Percentiles rank a stretch among this genome's conserved stretches.
Evolutionary conservation across 2,888 invertebrate species (phyloP).

Genomic region (Philereme transversata): DNA sequence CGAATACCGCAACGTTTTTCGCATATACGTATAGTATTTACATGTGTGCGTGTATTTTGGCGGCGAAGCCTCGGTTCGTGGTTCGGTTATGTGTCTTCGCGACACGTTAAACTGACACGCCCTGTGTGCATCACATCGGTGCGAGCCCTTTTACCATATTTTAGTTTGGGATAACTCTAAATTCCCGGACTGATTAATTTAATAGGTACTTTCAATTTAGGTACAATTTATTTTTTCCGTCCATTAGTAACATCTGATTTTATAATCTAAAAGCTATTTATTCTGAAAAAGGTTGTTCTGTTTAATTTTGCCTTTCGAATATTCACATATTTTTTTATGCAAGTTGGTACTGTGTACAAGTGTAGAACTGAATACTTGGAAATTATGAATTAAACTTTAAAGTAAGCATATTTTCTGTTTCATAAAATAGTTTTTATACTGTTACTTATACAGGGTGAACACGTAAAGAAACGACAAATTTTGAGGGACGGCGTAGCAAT

Average conservation of each 20-base stretch:
- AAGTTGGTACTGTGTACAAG: too few relatives aligned
- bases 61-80: slow-evolving; percentile 54
- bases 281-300: slow-evolving; percentile 8
- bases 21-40: slow-evolving; percentile 62
- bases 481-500: too few relatives aligned
- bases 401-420: too few relatives aligned
- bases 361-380: too few relatives aligned
- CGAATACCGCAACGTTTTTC: slow-evolving; percentile 81
- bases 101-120: slow-evolving; percentile 50
- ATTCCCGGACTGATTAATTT: slow-evolving; percentile 27
- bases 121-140: slow-evolving; percentile 38
- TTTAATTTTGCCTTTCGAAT: neutral
- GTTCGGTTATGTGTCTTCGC: slow-evolving; percentile 42
- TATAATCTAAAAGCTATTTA: slow-evolving; percentile 10
- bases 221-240: too few relatives aligned
- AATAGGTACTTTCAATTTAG: slow-evolving; percentile 24
- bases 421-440: too few relatives aligned
- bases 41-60: slow-evolving; percentile 71
- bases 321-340: neutral
- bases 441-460: too few relatives aligned
- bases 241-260: slow-evolving; percentile 29
- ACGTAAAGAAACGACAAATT: too few relatives aligned
- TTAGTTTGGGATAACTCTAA: slow-evolving; percentile 43
- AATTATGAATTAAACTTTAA: too few relatives aligned
- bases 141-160: slow-evolving; percentile 53